Percentiles rank a stretch among this genome's conserved stretches.
Conservation (phyloP, 2,888 invertebrate genomes). For the Cosmia trapezina region DNA sequence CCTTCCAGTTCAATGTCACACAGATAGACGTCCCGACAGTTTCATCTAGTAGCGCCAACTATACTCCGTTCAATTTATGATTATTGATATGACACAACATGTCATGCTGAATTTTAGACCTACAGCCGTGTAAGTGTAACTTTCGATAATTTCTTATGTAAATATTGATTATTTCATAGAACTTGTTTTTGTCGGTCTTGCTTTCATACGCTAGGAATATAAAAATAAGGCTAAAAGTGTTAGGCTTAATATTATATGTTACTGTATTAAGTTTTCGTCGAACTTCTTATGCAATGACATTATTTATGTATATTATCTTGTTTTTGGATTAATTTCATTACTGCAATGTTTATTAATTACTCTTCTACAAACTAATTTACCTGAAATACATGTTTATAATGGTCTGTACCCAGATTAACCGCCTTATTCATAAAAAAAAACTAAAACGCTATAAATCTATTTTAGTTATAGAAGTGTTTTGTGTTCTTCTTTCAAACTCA, state of each 20-base stretch:
- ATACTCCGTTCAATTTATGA: not conserved
- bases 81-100: not conserved
- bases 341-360: no score
- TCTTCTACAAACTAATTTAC: no score
- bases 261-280: not conserved
- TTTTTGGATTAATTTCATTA: no score
- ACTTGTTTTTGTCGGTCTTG: not conserved
- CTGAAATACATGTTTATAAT: no score
- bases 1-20: constrained; percentile 36
- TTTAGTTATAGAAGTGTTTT: no score
- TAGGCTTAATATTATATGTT: not conserved
- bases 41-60: not conserved
- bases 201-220: not conserved
- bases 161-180: not conserved
- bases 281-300: not conserved
- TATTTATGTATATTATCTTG: not conserved
- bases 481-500: no score
- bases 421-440: no score
- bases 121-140: not conserved
- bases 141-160: not conserved
- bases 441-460: no score
- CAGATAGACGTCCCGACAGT: not conserved
- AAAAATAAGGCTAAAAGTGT: not conserved
- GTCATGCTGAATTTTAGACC: not conserved
- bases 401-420: no score